Percentiles rank a stretch among this genome's conserved stretches.
phyloP scores from a whole-genome alignment of 2,888 invertebrate genomes.

The Luffia ferchaultella region DNA sequence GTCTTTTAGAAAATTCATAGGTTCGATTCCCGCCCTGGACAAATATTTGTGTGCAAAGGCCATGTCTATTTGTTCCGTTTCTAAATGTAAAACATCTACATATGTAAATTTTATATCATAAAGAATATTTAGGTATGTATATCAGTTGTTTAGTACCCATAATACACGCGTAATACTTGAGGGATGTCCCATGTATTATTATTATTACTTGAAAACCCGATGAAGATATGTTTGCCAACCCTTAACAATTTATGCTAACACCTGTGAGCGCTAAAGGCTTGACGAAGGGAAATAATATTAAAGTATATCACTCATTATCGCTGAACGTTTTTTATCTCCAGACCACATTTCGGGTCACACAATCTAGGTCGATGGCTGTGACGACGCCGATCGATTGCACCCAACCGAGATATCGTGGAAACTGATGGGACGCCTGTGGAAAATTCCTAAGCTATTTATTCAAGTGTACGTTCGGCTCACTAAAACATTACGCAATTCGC shows the following conservation, averaged over 20 bases:
- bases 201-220: not conserved
- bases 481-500: not conserved
- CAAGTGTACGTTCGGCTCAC: not conserved
- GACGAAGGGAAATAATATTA: not conserved
- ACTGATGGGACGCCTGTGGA: not conserved
- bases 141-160: not conserved
- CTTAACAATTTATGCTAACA: not conserved
- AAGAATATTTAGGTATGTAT: too few species aligned
- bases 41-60: too few species aligned
- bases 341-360: not conserved
- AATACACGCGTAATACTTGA: not conserved
- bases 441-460: not conserved
- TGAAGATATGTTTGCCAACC: not conserved
- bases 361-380: not conserved
- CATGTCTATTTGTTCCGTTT: too few species aligned
- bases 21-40: too few species aligned
- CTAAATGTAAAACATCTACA: too few species aligned
- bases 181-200: not conserved
- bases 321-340: not conserved
- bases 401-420: not conserved
- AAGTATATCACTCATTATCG: not conserved
- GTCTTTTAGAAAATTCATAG: too few species aligned
- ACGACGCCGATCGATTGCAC: not conserved
- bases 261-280: not conserved
- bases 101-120: too few species aligned